phyloP scores from a whole-genome alignment of 2,797 vertebrate genomes.

The Cygnus olor region DNA sequence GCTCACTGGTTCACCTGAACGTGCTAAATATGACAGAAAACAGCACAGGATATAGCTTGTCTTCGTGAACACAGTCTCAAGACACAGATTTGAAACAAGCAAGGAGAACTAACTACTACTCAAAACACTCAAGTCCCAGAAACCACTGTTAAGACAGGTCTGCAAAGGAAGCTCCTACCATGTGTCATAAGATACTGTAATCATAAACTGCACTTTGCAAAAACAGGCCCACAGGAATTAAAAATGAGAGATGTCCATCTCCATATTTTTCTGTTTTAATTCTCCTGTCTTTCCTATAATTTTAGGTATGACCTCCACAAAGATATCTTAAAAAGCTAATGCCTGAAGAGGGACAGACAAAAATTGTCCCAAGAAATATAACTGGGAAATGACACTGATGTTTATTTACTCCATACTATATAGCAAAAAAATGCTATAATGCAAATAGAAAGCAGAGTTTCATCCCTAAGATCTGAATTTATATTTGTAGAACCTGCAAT shows the following conservation, averaged over 20 bases:
- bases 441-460: not conserved
- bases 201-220: not conserved
- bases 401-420: not conserved
- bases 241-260: not conserved
- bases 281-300: not conserved
- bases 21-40: not conserved
- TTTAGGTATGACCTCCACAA: not conserved
- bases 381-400: not conserved
- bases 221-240: not conserved
- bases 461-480: not conserved
- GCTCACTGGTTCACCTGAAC: not conserved
- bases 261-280: not conserved
- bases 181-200: not conserved
- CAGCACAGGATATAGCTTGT: accelerated
- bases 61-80: not conserved
- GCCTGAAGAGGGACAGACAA: not conserved
- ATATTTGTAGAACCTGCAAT: accelerated
- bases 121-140: not conserved
- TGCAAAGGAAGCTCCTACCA: not conserved
- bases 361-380: not conserved
- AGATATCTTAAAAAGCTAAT: not conserved
- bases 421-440: not conserved
- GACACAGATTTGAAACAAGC: not conserved
- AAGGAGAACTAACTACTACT: not conserved
- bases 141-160: not conserved